phyloP scores from a whole-genome alignment of 1,140 invertebrate genomes.

The Achatina immaculata region DNA sequence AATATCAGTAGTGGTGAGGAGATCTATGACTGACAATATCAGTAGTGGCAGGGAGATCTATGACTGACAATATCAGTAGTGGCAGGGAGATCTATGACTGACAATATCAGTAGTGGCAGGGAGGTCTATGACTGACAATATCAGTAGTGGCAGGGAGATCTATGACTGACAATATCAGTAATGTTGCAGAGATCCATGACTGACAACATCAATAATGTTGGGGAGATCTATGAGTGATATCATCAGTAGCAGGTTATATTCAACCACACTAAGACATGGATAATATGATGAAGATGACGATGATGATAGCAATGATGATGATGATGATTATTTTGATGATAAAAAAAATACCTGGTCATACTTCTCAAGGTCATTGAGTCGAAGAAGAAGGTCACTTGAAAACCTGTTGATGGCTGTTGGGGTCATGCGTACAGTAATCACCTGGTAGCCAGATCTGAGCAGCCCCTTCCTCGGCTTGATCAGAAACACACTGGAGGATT shows the following conservation, averaged over 20 bases:
- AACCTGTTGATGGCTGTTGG: constrained; percentile 62
- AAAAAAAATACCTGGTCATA: constrained; percentile 59
- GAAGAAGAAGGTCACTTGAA: constrained; percentile 55
- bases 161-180: too few relatives aligned
- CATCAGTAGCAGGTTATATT: background rate
- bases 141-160: too few relatives aligned
- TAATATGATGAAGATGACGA: background rate
- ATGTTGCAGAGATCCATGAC: too few relatives aligned
- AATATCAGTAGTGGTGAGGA: too few relatives aligned
- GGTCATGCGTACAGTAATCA: constrained; percentile 62
- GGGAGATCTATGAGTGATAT: background rate
- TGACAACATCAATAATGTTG: too few relatives aligned
- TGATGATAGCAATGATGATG: background rate
- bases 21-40: too few relatives aligned
- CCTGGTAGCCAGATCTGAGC: constrained; percentile 57
- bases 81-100: too few relatives aligned
- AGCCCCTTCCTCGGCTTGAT: constrained; percentile 67
- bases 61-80: too few relatives aligned
- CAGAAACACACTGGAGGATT: constrained; percentile 53
- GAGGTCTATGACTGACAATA: too few relatives aligned
- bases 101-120: too few relatives aligned
- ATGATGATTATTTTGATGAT: background rate
- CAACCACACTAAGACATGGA: too few relatives aligned
- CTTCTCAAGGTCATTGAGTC: constrained; percentile 65
- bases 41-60: too few relatives aligned